A percentile compares a stretch with the other conserved stretches of the same genome.
These are phyloP conservation scores for Peucedramus taeniatus DNA, from an alignment of 2,113 vertebrate genomes.

Conservation along the genomic window DNA sequence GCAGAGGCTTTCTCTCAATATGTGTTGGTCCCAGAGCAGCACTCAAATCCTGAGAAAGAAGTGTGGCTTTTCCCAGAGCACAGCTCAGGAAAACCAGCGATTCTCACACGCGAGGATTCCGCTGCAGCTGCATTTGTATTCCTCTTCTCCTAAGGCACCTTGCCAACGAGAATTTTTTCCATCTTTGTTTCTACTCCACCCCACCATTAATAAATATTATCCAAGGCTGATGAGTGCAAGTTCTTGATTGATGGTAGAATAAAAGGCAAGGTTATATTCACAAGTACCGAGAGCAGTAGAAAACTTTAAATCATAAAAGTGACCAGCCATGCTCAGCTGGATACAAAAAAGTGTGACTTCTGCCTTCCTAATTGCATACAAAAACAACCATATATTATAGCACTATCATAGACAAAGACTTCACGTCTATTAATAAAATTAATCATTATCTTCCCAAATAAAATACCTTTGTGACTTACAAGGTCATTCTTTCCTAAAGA, in stretches of 20 bases:
- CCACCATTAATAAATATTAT: conserved; percentile 46
- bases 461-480: neutral
- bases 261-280: conserved; percentile 40
- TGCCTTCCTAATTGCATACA: neutral
- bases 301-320: conserved; percentile 9
- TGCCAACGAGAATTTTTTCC: conserved; percentile 52
- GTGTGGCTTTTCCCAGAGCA: neutral
- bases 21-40: neutral
- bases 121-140: conserved; percentile 48
- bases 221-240: conserved; percentile 19
- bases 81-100: neutral
- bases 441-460: neutral
- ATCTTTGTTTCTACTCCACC: conserved; percentile 46
- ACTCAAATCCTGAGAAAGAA: neutral
- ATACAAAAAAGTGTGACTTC: neutral
- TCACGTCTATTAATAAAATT: neutral
- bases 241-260: conserved; percentile 49
- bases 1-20: neutral
- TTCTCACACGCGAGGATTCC: neutral
- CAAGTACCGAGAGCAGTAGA: neutral
- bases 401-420: neutral
- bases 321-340: neutral
- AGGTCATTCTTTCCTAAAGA: neutral
- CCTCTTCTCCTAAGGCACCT: conserved; percentile 28
- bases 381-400: neutral